These are phyloP conservation scores for Parnassius apollo DNA, from an alignment of 2,888 invertebrate genomes.

Conservation along the genomic window DNA sequence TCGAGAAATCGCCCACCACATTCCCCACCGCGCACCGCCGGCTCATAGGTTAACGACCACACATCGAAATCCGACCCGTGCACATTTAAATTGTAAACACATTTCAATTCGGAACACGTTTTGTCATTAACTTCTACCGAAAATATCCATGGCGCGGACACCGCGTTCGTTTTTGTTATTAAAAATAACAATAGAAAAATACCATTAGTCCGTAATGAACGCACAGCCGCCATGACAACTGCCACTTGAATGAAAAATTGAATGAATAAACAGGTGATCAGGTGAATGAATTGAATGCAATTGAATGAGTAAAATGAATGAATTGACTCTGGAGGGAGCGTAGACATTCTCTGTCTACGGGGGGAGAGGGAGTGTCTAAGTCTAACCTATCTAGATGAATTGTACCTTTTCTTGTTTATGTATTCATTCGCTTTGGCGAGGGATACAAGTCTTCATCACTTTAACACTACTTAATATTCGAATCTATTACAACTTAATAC, in stretches of 20 bases:
- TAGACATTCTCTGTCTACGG: no score
- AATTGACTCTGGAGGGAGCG: no score
- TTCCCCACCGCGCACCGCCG: slow-evolving; percentile 44
- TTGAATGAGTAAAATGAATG: no score
- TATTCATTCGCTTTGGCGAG: no score
- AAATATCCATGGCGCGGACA: slow-evolving; percentile 71
- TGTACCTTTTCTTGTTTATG: no score
- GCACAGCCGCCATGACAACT: slow-evolving; percentile 57
- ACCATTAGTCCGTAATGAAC: slow-evolving; percentile 66
- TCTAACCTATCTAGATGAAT: no score
- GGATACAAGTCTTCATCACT: no score
- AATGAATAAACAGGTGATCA: slow-evolving; percentile 21
- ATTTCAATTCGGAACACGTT: slow-evolving; percentile 52
- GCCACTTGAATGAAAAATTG: slow-evolving; percentile 34
- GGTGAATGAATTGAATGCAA: no score
- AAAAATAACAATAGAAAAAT: slow-evolving; percentile 71
- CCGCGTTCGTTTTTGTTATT: slow-evolving; percentile 57
- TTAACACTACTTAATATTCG: no score
- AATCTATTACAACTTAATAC: no score
- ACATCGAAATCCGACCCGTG: slow-evolving; percentile 47
- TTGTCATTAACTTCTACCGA: slow-evolving; percentile 52
- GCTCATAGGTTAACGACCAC: slow-evolving; percentile 63
- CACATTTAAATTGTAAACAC: slow-evolving; percentile 62
- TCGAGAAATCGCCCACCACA: slow-evolving; percentile 34
- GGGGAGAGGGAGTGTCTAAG: no score